Evolutionary conservation across 2,888 invertebrate genomes (phyloP), one percentile per base, ranked within the genome.

Genomic region (Epiblema foenella): DNA sequence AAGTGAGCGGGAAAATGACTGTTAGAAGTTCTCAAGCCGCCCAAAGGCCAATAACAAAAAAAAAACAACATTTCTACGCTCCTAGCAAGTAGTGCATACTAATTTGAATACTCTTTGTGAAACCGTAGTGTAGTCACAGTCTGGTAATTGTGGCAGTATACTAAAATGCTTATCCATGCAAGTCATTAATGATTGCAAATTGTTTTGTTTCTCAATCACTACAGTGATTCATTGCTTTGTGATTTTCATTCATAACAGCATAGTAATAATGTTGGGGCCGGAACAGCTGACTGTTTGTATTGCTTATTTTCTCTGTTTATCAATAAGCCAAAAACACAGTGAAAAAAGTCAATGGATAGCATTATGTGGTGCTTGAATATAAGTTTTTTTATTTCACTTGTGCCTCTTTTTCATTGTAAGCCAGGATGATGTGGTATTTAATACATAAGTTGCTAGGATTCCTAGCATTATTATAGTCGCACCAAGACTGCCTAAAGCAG

Each of bases 111-210:
- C 42, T 37, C 18, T 39, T 10, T 49, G 46, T 62, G 46, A 49
- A 33, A 49, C 33, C 10, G 11, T 18, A 3, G 11, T 52, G 37
- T 62, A 3, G 62, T 69, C 56, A 63, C 20, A 56, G 56, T 63
- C 56, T 69, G 37, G n/a, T 69, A 56, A 33, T 33, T 20, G 29
- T 24, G 8, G 10, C 66, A 54, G 17, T 10, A 5, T 7, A 18
- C 42, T 68, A 60, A 49, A 51, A 49, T 49, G 62, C 29, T 62
- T 18, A 56, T 46, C 20, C 49, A 12, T 37, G 56, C 62, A 24
- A 24, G 29, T 63, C 56, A 63, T 56, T 49, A 46, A 37, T 57
- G 52, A 37, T 54, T 54, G 54, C 17, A 1, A 29, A 54, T 42
- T 29, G 10, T 18, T 29, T 18, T 11, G 42, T 66, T 37, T 37